Evolutionary conservation across 1,140 invertebrate species (phyloP).

Genomic region (Tetragnatha versicolor): DNA sequence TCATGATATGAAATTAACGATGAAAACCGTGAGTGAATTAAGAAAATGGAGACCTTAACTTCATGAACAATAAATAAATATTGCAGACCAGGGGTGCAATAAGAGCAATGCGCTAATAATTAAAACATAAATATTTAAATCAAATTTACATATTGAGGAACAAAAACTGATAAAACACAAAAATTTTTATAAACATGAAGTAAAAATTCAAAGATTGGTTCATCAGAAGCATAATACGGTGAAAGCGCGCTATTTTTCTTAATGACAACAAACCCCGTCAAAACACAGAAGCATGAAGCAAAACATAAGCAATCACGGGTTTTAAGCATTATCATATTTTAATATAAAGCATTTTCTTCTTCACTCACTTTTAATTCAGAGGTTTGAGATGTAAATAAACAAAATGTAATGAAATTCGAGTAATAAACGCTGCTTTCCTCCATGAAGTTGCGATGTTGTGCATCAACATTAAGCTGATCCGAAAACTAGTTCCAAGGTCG

Average conservation of each 20-base stretch:
- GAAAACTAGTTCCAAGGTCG: constrained; percentile 52
- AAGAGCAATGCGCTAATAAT: too few relatives aligned
- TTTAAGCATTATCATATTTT: neutral
- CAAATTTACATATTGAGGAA: too few relatives aligned
- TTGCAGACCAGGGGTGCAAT: too few relatives aligned
- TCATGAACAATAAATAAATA: too few relatives aligned
- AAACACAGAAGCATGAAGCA: neutral
- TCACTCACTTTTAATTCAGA: constrained; percentile 36
- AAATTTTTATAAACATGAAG: too few relatives aligned
- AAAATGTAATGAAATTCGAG: constrained; percentile 29
- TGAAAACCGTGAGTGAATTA: too few relatives aligned
- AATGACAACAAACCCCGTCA: constrained; percentile 32
- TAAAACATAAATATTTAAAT: too few relatives aligned
- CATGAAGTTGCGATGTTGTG: constrained; percentile 43
- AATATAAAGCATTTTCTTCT: neutral
- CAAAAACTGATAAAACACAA: too few relatives aligned
- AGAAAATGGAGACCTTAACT: too few relatives aligned
- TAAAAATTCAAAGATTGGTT: too few relatives aligned
- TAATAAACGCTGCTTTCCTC: constrained; percentile 34
- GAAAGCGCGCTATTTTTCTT: neutral
- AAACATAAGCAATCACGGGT: neutral
- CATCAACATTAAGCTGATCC: constrained; percentile 44
- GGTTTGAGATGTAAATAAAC: constrained; percentile 1
- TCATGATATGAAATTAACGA: too few relatives aligned
- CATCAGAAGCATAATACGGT: too few relatives aligned